Evolutionary conservation across 1,140 invertebrate species (phyloP), one percentile per base, ranked within the genome.

Genomic region (Heliconius himera): DNA sequence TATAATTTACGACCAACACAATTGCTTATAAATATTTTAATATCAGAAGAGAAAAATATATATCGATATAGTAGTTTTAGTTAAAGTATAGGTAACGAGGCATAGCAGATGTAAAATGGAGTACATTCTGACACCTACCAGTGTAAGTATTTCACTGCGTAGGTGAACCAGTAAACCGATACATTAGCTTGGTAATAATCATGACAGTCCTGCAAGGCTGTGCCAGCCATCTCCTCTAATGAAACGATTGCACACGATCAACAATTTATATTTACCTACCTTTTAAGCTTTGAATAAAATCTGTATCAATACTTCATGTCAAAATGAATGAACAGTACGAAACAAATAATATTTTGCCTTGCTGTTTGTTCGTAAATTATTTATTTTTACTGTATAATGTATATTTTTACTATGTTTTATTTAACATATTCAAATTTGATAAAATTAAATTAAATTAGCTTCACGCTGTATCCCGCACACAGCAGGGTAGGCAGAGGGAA

Each of bases 131-230:
- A 60, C 75, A 76, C 75, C 75, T 76, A 76, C 75, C 70, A 29
- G 54, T 70, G 66, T 18, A 70, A 41, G 60, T 60, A 71, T 51
- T 60, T 76, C 73, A 56, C 60, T 70, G 75, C 86, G 91, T 91
- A 87, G 91, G 91, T 84, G 91, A 87, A 88, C 91, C 60, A 86
- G 89, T 88, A 85, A 77, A 82, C 77, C 84, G 82, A 85, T 84
- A 81, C 80, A 82, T 78, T 81, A 81, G 75, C 77, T 80, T 80
- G 76, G 77, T 76, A 78, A 74, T 82, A 81, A 78, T 56, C 79
- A 77, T 79, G 81, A 83, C 82, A 85, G 81, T 49, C 81, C 73
- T 75, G 80, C 80, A 83, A 83, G 82, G 80, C 81, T 77, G 75
- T 29, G 74, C 70, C 66, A 81, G 77, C 79, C 74, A 76, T 84